Conservation (phyloP, 2,888 invertebrate species). For the Eucriotettix oculatus region DNA sequence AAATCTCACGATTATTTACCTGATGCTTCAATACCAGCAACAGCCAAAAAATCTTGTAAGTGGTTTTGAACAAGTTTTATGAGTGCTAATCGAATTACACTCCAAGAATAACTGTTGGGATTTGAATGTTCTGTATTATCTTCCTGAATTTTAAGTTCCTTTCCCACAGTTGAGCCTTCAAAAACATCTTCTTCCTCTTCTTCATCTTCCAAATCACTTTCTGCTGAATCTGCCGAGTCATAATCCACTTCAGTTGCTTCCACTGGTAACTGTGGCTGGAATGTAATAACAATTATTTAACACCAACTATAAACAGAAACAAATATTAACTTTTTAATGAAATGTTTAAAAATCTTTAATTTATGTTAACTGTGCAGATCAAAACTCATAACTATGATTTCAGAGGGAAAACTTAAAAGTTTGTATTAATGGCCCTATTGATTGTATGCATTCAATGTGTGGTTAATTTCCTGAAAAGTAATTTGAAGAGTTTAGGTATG, state of each 20-base stretch:
- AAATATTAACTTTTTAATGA: no score
- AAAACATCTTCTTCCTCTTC: constrained; percentile 71
- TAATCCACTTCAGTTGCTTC: constrained; percentile 62
- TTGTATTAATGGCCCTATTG: no score
- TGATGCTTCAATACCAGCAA: constrained; percentile 78
- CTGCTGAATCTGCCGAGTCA: constrained; percentile 69
- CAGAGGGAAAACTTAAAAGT: no score
- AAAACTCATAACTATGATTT: no score
- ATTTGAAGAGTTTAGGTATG: no score
- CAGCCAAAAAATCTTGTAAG: constrained; percentile 70
- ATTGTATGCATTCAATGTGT: no score
- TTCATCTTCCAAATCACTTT: constrained; percentile 59
- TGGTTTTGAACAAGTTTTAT: constrained; percentile 70
- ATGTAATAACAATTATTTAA: background rate
- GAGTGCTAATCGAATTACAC: constrained; percentile 76
- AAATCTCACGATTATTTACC: constrained; percentile 32
- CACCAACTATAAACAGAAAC: background rate
- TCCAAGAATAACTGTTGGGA: constrained; percentile 92
- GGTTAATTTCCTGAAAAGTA: no score
- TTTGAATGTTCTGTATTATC: constrained; percentile 79
- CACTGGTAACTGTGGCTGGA: constrained; percentile 38
- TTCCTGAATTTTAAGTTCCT: constrained; percentile 15
- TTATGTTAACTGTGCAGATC: no score
- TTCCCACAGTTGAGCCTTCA: constrained; percentile 26
- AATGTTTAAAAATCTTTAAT: no score